Conservation (phyloP, 2,888 invertebrate species). For the Embidobia sp. region DNA sequence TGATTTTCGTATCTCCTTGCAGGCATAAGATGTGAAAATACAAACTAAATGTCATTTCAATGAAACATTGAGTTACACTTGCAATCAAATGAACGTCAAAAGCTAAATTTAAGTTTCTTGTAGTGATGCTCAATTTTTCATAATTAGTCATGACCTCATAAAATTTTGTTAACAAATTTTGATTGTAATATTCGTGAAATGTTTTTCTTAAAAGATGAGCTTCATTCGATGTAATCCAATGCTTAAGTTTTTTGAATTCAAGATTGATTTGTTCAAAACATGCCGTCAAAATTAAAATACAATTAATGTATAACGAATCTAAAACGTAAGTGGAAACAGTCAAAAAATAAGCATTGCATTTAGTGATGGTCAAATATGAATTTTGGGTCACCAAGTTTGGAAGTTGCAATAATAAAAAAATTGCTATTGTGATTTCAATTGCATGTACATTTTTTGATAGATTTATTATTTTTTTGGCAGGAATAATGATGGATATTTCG, state of each 20-base stretch:
- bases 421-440: slow-evolving; percentile 66
- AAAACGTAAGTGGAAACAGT: slow-evolving; percentile 67
- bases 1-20: slow-evolving; percentile 57
- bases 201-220: slow-evolving; percentile 73
- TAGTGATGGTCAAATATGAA: slow-evolving; percentile 15
- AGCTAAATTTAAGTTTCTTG: slow-evolving; percentile 67
- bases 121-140: slow-evolving; percentile 68
- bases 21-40: slow-evolving; percentile 71
- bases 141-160: slow-evolving; percentile 68
- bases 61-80: slow-evolving; percentile 69
- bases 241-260: slow-evolving; percentile 66
- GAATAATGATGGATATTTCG: slow-evolving; percentile 65
- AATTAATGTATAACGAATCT: slow-evolving; percentile 69
- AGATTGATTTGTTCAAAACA: slow-evolving; percentile 69
- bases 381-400: slow-evolving; percentile 56
- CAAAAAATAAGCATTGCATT: slow-evolving; percentile 55
- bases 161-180: slow-evolving; percentile 66
- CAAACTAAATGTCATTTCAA: slow-evolving; percentile 72
- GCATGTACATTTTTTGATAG: slow-evolving; percentile 67
- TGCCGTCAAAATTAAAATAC: slow-evolving; percentile 67
- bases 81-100: slow-evolving; percentile 71
- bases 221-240: slow-evolving; percentile 66
- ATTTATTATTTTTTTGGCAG: slow-evolving; percentile 52
- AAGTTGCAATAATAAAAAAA: slow-evolving; percentile 67
- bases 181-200: slow-evolving; percentile 70